Evolutionary conservation across 2,797 vertebrate species (phyloP).

Genomic region (Characodon lateralis): DNA sequence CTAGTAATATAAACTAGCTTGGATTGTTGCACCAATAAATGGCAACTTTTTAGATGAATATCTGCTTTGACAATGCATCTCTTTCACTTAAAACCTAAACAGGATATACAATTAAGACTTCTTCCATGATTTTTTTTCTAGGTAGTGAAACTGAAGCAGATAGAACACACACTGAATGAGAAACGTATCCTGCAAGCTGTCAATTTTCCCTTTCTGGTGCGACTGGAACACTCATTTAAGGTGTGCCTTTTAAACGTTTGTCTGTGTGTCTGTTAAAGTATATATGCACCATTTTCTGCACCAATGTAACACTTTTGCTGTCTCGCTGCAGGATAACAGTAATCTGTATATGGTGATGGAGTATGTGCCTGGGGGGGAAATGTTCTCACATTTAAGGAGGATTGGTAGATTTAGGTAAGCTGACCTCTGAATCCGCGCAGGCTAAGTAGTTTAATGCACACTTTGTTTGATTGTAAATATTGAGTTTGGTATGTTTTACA

Average conservation of each 20-base stretch:
- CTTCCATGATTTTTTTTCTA: slow-evolving; percentile 36
- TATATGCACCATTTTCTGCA: not conserved
- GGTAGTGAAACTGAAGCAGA: slow-evolving; percentile 97
- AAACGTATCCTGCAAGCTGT: slow-evolving; percentile 94
- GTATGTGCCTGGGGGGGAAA: slow-evolving; percentile 93
- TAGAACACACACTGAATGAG: slow-evolving; percentile 94
- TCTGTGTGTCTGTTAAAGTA: not conserved
- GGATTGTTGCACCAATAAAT: not conserved
- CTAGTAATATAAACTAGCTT: not conserved
- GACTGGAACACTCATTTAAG: slow-evolving; percentile 94
- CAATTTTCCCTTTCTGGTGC: slow-evolving; percentile 92
- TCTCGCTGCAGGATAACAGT: slow-evolving; percentile 85
- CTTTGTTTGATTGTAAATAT: slow-evolving; percentile 30
- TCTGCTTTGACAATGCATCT: not conserved
- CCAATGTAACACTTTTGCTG: slow-evolving; percentile 9
- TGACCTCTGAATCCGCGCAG: not conserved
- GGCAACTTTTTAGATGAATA: not conserved
- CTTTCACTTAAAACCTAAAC: not conserved
- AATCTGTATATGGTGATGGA: slow-evolving; percentile 98
- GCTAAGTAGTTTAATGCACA: not conserved
- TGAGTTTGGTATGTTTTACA: slow-evolving; percentile 57
- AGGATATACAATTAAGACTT: not conserved
- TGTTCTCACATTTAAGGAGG: slow-evolving; percentile 95
- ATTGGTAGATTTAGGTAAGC: slow-evolving; percentile 92
- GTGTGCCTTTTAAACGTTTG: slow-evolving; percentile 44